These are phyloP conservation scores for Narcine bancroftii DNA, from an alignment of 2,113 vertebrate species.

Conservation along the genomic window DNA sequence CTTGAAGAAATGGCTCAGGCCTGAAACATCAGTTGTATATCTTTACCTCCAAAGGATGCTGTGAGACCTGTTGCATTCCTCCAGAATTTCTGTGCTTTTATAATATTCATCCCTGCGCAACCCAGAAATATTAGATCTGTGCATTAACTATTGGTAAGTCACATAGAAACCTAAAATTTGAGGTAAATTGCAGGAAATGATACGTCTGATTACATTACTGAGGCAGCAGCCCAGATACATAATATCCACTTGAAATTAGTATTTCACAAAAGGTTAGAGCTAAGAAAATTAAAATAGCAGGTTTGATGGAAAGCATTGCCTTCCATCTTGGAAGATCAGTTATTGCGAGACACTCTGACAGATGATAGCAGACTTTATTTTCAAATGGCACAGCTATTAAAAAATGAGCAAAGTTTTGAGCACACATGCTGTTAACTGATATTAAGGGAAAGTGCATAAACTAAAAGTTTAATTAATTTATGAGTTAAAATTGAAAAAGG, in stretches of 20 bases:
- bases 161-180: not conserved
- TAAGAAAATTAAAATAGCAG: not conserved
- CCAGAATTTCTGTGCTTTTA: too few species aligned
- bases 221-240: not conserved
- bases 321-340: not conserved
- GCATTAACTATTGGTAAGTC: not conserved
- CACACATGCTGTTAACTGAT: not conserved
- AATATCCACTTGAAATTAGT: not conserved
- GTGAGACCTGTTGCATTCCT: too few species aligned
- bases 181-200: not conserved
- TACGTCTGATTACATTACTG: not conserved
- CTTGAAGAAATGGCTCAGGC: too few species aligned
- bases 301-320: not conserved
- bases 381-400: not conserved
- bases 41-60: too few species aligned
- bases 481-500: not conserved
- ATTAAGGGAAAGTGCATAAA: not conserved
- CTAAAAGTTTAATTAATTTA: not conserved
- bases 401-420: not conserved
- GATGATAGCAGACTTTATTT: not conserved
- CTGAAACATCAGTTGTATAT: too few species aligned
- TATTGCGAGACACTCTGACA: not conserved
- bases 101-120: not conserved
- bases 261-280: not conserved
- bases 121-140: not conserved